phyloP scores from a whole-genome alignment of 2,797 vertebrate species.

The Hydrolagus colliei region DNA sequence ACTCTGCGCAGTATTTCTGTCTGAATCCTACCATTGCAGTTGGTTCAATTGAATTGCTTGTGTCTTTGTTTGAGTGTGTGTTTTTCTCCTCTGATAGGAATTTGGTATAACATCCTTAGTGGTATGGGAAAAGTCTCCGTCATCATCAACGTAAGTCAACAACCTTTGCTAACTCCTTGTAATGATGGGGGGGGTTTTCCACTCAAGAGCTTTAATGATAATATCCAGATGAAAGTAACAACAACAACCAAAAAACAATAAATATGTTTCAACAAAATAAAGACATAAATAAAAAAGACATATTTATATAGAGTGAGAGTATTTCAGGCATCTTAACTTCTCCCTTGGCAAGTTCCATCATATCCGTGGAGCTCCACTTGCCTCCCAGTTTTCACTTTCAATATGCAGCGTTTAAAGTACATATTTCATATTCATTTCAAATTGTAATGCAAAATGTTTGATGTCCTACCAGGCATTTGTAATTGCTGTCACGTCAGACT shows the following conservation, averaged over 20 bases:
- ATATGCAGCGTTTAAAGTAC: no score
- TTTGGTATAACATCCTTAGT: constrained; percentile 91
- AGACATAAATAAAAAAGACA: no score
- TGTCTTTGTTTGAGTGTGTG: neutral
- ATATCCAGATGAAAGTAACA: neutral
- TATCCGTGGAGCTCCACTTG: no score
- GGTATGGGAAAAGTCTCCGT: constrained; percentile 96
- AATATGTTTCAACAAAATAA: no score
- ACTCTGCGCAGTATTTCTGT: neutral
- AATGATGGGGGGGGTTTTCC: neutral
- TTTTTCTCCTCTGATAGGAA: constrained; percentile 61
- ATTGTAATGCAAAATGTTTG: accelerated
- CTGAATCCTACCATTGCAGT: neutral
- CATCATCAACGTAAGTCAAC: constrained; percentile 90
- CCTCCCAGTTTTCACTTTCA: no score
- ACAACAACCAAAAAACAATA: no score
- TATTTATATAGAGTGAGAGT: no score
- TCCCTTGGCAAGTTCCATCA: no score
- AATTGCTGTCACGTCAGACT: constrained; percentile 92
- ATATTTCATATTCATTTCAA: neutral
- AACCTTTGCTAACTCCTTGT: neutral
- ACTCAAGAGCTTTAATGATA: neutral
- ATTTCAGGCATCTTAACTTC: no score
- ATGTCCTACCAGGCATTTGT: constrained; percentile 77
- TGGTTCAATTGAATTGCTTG: neutral